These are phyloP conservation scores for Mobula hypostoma DNA, from an alignment of 2,113 vertebrate genomes.

Conservation along the genomic window DNA sequence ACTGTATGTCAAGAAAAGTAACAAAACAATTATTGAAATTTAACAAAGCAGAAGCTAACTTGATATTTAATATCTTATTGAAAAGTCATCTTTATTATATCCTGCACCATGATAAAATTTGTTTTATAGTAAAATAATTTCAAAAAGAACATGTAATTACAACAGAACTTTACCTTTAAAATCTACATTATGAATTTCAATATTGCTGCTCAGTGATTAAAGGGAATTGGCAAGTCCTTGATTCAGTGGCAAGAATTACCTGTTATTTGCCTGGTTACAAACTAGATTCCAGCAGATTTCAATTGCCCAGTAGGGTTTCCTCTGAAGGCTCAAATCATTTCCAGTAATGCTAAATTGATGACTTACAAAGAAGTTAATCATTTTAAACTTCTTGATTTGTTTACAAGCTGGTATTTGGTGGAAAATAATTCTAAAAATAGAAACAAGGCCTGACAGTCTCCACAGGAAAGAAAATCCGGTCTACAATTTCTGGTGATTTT, in stretches of 20 bases:
- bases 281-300: neutral
- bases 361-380: neutral
- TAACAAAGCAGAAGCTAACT: no score
- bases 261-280: neutral
- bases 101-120: neutral
- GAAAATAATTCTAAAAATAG: slow-evolving; percentile 7
- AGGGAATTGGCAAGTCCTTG: neutral
- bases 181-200: neutral
- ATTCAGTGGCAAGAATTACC: neutral
- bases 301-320: neutral
- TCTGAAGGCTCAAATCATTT: neutral
- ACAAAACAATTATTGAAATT: neutral
- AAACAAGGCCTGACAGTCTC: neutral
- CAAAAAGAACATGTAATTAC: neutral
- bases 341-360: neutral
- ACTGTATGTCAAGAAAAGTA: neutral
- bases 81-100: neutral
- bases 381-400: neutral
- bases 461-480: neutral
- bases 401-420: neutral
- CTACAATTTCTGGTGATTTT: neutral
- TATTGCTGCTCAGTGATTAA: neutral
- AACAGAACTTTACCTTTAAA: neutral
- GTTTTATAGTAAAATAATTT: neutral
- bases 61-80: neutral